Conservation (phyloP, 2,888 invertebrate genomes). For the Cephus runcator region DNA sequence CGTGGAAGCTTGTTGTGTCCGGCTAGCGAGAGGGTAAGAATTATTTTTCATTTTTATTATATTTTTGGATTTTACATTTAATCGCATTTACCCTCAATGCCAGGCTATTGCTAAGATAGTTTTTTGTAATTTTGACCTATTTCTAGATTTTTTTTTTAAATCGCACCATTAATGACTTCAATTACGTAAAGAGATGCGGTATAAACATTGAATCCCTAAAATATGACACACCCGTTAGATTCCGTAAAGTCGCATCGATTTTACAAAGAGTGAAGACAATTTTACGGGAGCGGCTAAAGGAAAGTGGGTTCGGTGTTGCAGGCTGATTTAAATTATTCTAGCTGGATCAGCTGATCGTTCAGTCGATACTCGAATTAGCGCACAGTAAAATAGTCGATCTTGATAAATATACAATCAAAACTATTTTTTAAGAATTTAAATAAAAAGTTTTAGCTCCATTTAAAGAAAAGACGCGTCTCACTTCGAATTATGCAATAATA, state of each 20-base stretch:
- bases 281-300: not conserved
- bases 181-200: not conserved
- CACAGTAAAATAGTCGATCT: not conserved
- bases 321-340: not conserved
- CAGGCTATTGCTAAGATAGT: not conserved
- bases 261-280: not conserved
- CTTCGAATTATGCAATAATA: not conserved
- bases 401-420: not conserved
- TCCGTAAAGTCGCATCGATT: not conserved
- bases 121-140: not conserved
- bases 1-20: constrained; percentile 1
- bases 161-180: not conserved
- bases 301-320: not conserved
- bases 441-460: too few relatives aligned
- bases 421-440: too few relatives aligned
- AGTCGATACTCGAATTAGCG: not conserved
- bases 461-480: too few relatives aligned
- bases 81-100: not conserved
- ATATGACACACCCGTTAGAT: not conserved
- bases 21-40: not conserved
- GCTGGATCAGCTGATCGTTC: not conserved
- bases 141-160: too few relatives aligned
- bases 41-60: not conserved
- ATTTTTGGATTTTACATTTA: not conserved
- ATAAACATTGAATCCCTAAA: not conserved